Base-by-base conservation (phyloP, 2,888 invertebrate species). In the Anarsia innoxiella region DNA sequence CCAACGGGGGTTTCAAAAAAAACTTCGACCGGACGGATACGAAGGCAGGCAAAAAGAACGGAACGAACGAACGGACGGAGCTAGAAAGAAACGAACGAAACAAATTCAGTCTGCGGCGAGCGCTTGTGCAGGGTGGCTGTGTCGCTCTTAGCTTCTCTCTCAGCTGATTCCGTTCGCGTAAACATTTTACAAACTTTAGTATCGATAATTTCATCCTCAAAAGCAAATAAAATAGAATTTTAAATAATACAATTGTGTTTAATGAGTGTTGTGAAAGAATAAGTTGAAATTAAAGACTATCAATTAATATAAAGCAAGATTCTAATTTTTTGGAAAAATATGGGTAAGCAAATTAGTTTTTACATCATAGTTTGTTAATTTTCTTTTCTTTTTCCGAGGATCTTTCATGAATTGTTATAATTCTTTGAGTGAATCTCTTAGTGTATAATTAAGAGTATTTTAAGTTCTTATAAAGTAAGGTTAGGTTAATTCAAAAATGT, bases 111-210 rank as follows among this genome's bases (percentile, higher is more conserved):
- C 70, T 63, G 70, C 63, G 56, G 56, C 58, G 59, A 65, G 66
- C 70, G 55, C 53, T 66, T 56, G 53, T 31, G 33, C 30, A 53
- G 49, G 56, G 41, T 54, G 66, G 45, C 49, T 41, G 74, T 59
- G 66, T 58, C 49, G 53, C 51, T n/a, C n/a, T n/a, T 52, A 40
- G 15, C 31, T 23, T 47, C 45, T 44, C 49, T 49, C 36, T 59
- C 72, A 70, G 67, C 72, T 66, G 68, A 65, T 69, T 62, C 57
- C 60, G 55, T 52, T 72, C 75, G 77, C 79, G 78, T 70, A 53
- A 13, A 25, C 23, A 37, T 37, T 64, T 59, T 49, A 51, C 42
- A 5, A 19, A 19, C 3, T 6, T 19, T 19, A 19, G 3, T n/a
- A n/a, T n/a, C n/a, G n/a, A n/a, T n/a, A n/a, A 19, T 19, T 19